Base-by-base conservation (phyloP, 2,113 vertebrate genomes). In the Nibea coibor region DNA sequence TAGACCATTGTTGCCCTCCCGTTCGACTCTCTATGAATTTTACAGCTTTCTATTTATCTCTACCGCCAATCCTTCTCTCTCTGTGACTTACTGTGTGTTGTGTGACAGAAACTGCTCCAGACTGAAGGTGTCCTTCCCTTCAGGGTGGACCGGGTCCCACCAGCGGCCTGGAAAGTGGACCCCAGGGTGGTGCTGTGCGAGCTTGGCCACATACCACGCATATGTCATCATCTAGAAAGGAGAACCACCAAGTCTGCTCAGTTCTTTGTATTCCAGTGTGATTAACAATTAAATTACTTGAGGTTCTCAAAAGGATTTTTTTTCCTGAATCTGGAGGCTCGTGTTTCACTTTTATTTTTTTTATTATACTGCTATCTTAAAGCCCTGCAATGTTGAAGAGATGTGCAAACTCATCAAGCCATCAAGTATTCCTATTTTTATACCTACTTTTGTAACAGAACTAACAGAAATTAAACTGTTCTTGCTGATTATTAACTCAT, bases 181-280 rank as follows among this genome's bases (percentile, higher is more conserved):
- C 0, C 95, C 95, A 35, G 94, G 95, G 88, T 97, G 95, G 85
- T 99, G 97, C 68, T 94, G 95, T 3, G 95, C 96, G 85, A 98
- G 93, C 91, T 97, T 98, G 79, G 95, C 94, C 88, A 99, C 95
- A 87, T 99, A 99, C 98, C 98, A 99, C 5, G 90, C 71, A 0
- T 99, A 99, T 56, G 98, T 99, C 98, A 99, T 98, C 97, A 99
- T 97, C 98, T 99, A 68, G 28, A 50, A 17, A 66, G 31, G 75
- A 81, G 50, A 5, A 80, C 56, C 73, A 81, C 67, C 39, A 35
- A 68, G n/a, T 73, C 35, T 20, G 71, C 43, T 72, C 4, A 75
- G 17, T 16, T 31, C 22, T 75, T 64, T 59, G 66, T 16, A 72
- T 16, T 65, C 10, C 11, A 50, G 24, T 45, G 26, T 59, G 72